Evolutionary conservation across 2,113 vertebrate genomes (phyloP), one percentile per base, ranked within the genome.

Genomic region (Jaculus jaculus): DNA sequence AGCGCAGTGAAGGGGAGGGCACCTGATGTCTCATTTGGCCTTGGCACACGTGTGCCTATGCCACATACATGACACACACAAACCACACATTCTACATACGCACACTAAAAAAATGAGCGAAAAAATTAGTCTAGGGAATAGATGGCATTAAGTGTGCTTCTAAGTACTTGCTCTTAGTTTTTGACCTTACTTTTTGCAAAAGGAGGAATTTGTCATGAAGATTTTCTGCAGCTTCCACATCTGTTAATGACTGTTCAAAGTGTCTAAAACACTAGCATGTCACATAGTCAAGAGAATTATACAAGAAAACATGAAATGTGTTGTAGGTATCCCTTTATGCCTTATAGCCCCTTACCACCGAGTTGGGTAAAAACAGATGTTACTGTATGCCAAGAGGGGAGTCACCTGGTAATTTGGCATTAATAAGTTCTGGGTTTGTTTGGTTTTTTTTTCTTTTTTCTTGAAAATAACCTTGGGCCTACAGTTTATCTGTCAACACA

Each of bases 401-500:
- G 47, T 79, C 89, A 94, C 37, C 66, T 91, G 81, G 20, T 77
- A 66, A 51, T 74, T 89, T 82, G 65, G 23, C 77, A 91, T 1
- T 63, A 39, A 20, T 78, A 60, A 74, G 71, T 87, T n/a, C n/a
- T n/a, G n/a, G n/a, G n/a, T n/a, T n/a, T n/a, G n/a, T n/a, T n/a
- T n/a, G n/a, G n/a, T n/a, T n/a, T n/a, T n/a, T n/a, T n/a, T 92
- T 66, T 94, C 34, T 88, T 94, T 84, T n/a, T 87, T 92, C 34
- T 54, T 84, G 47, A 83, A 18, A 92, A 66, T 0, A 17, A 2
- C 47, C 65, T 87, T 68, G 34, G 66, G 88, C 58, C 77, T 21
- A 72, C n/a, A 79, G 78, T 39, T 95, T 84, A 69, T 72, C 84
- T 86, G 42, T 92, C 47, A 90, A 85, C 47, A 92, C 78, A 61